These are phyloP conservation scores for Rhodophaea formosa DNA, from an alignment of 2,888 invertebrate species.

Conservation along the genomic window DNA sequence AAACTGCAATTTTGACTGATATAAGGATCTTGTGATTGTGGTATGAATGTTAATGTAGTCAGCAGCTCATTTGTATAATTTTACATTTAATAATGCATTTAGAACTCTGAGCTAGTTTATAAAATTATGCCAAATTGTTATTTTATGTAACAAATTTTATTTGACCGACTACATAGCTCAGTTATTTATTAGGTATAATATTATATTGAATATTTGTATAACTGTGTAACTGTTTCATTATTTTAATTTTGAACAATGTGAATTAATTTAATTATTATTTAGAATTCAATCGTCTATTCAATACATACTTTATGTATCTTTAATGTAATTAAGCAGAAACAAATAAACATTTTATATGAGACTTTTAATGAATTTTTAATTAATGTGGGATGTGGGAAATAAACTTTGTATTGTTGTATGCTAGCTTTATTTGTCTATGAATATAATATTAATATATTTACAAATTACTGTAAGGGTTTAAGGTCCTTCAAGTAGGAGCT, in stretches of 20 bases:
- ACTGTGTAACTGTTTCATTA: conserved; percentile 25
- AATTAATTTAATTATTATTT: conserved; percentile 53
- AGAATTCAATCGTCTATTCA: conserved; percentile 65
- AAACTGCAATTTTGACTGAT: conserved; percentile 72
- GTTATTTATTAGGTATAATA: conserved; percentile 32
- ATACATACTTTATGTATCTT: conserved; percentile 71
- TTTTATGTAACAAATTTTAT: conserved; percentile 65
- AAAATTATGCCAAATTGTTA: conserved; percentile 71
- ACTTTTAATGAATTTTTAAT: conserved; percentile 63
- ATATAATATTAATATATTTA: not conserved
- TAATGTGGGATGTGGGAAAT: conserved; percentile 12
- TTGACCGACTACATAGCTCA: conserved; percentile 26
- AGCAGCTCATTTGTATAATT: conserved; percentile 59
- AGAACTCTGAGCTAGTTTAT: conserved; percentile 64
- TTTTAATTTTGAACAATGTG: conserved; percentile 43
- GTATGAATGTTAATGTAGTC: conserved; percentile 67
- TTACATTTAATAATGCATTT: conserved; percentile 71
- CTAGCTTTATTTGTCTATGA: not conserved
- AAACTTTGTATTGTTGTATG: not conserved
- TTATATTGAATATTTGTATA: conserved; percentile 39
- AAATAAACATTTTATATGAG: conserved; percentile 82
- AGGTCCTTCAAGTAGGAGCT: conserved; percentile 83
- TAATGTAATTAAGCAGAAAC: conserved; percentile 74
- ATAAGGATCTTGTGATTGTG: conserved; percentile 70
- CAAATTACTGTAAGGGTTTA: conserved; percentile 73